Percentiles rank a stretch among this genome's conserved stretches.
Evolutionary conservation across 1,140 invertebrate species (phyloP).

Genomic region (Drosophila miranda): DNA sequence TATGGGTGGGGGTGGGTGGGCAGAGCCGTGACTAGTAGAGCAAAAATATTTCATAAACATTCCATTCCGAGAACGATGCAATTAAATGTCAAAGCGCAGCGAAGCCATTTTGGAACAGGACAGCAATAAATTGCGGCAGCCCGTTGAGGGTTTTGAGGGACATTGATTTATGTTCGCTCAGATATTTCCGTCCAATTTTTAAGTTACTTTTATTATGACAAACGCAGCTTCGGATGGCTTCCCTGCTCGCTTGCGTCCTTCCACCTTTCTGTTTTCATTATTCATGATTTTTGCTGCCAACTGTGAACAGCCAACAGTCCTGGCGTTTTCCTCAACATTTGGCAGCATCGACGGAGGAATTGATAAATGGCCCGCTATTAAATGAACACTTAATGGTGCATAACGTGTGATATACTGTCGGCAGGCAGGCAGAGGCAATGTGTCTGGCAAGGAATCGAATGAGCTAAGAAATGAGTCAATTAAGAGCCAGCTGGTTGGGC

Average conservation of each 20-base stretch:
- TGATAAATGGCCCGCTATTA: slow-evolving; percentile 56
- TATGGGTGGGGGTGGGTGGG: not conserved
- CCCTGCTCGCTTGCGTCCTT: slow-evolving; percentile 3
- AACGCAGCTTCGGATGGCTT: slow-evolving; percentile 30
- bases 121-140: slow-evolving; percentile 45
- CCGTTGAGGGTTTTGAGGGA: slow-evolving; percentile 28
- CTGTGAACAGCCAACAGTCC: not conserved
- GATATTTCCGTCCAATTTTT: slow-evolving; percentile 53
- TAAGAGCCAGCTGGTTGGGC: slow-evolving; percentile 24
- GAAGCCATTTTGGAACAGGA: slow-evolving; percentile 48
- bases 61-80: slow-evolving; percentile 26
- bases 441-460: slow-evolving; percentile 22
- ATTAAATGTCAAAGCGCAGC: slow-evolving; percentile 57
- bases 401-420: slow-evolving; percentile 57
- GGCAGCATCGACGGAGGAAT: slow-evolving; percentile 21
- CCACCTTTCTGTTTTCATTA: not conserved
- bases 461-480: slow-evolving; percentile 39
- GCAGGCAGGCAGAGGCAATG: slow-evolving; percentile 14
- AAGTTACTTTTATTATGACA: slow-evolving; percentile 66
- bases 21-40: not conserved
- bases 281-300: slow-evolving; percentile 28
- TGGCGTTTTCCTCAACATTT: slow-evolving; percentile 35
- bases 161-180: slow-evolving; percentile 54
- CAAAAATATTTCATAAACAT: slow-evolving; percentile 56
- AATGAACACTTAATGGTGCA: slow-evolving; percentile 56